Evolutionary conservation across 2,113 vertebrate genomes (phyloP), one percentile per base, ranked within the genome.

Genomic region (Pelecanus crispus): DNA sequence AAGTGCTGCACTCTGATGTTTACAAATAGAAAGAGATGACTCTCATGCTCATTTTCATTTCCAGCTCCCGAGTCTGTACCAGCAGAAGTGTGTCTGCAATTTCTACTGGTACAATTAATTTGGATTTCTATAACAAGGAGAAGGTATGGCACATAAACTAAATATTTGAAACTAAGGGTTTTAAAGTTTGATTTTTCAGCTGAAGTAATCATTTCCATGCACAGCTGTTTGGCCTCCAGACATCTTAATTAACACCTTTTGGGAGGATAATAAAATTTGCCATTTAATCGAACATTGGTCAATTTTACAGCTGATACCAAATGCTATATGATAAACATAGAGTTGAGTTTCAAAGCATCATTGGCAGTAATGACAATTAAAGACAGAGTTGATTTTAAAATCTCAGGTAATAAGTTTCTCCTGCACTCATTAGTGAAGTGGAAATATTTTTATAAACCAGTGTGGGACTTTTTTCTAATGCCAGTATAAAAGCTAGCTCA

Each of bases 171-270:
- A 78, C 31, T 40, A 49, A 31, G 2, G 9, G 12, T 86, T 86
- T 29, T 89, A 44, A 91, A 88, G 44, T 88, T 92, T 72, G 13
- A 32, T 90, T 88, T 94, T 92, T 81, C 79, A 88, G 67, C 62
- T 94, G 83, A 92, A 94, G 36, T 80, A 94, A 95, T 89, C 44
- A 92, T 88, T 94, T 92, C 36, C 53, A 52, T 68, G 45, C 89
- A 96, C 80, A 95, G 89, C 58, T 97, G 72, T 94, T 94, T 88
- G 89, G 86, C 49, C 90, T 88, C 71, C 4, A 16, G 96, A 92
- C 31, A 62, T 83, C 80, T 92, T 95, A 89, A 94, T 95, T 96
- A 95, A 94, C 95, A 89, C 34, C 32, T 96, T 95, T 91, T 61
- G 45, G 62, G 18, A 89, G 14, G 63, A 81, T 81, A 92, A 94